Conservation (phyloP, 2,888 invertebrate genomes). For the Boloria euphrosyne region DNA sequence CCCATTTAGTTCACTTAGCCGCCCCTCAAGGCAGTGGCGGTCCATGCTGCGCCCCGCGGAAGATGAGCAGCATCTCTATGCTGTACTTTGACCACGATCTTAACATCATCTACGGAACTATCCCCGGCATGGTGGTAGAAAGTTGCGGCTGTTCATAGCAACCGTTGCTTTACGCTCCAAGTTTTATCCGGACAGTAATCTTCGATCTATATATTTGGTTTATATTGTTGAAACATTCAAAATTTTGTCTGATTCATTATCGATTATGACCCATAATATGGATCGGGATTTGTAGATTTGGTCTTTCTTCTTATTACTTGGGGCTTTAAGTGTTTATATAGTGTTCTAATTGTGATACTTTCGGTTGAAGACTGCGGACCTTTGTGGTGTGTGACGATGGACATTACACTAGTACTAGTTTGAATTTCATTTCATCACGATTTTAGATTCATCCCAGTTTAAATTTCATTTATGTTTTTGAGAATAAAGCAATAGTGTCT, state of each 20-base stretch:
- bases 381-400: slow-evolving; percentile 67
- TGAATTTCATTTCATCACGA: slow-evolving; percentile 32
- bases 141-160: slow-evolving; percentile 94
- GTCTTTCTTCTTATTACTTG: slow-evolving; percentile 44
- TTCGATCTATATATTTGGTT: slow-evolving; percentile 19
- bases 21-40: slow-evolving; percentile 89
- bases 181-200: slow-evolving; percentile 11
- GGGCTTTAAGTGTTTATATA: slow-evolving; percentile 52
- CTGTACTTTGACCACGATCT: slow-evolving; percentile 94
- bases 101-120: slow-evolving; percentile 92
- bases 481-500: slow-evolving; percentile 28
- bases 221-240: slow-evolving; percentile 4
- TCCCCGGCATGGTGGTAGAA: slow-evolving; percentile 97
- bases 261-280: background rate
- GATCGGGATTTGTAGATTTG: slow-evolving; percentile 4
- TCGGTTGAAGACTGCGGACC: slow-evolving; percentile 74
- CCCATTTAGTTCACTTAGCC: slow-evolving; percentile 92
- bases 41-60: slow-evolving; percentile 96
- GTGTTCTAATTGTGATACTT: slow-evolving; percentile 74
- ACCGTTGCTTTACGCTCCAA: slow-evolving; percentile 40
- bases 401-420: slow-evolving; percentile 44
- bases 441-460: slow-evolving; percentile 30
- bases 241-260: slow-evolving; percentile 4
- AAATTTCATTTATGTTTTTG: slow-evolving; percentile 15
- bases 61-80: slow-evolving; percentile 94